These are phyloP conservation scores for Eupithecia exiguata DNA, from an alignment of 2,888 invertebrate genomes.

Conservation along the genomic window DNA sequence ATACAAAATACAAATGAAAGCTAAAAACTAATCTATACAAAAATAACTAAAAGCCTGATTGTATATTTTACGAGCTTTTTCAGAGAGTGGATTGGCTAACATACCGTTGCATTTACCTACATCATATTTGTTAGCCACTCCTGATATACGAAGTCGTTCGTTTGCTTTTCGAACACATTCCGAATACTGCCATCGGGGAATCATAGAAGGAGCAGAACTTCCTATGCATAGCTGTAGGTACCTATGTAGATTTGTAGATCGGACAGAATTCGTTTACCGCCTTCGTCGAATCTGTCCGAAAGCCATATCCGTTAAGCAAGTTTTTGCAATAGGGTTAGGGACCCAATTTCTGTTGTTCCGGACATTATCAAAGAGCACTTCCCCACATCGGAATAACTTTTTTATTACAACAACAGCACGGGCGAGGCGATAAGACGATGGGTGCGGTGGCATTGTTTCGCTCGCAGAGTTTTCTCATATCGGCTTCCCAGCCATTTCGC, in stretches of 20 bases:
- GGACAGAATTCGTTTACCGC: background rate
- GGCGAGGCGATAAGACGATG: slow-evolving; percentile 61
- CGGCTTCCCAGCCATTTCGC: slow-evolving; percentile 43
- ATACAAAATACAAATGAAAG: too few relatives aligned
- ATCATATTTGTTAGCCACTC: too few relatives aligned
- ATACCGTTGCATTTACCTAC: too few relatives aligned
- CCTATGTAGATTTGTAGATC: background rate
- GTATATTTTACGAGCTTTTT: too few relatives aligned
- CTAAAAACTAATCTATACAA: too few relatives aligned
- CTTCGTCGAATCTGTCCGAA: background rate
- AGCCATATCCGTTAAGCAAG: slow-evolving; percentile 17
- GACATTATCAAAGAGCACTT: slow-evolving; percentile 45
- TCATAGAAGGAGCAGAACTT: background rate
- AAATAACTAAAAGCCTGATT: too few relatives aligned
- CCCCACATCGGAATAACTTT: slow-evolving; percentile 53
- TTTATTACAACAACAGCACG: slow-evolving; percentile 67
- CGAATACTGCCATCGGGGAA: too few relatives aligned
- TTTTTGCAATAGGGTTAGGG: slow-evolving; percentile 13
- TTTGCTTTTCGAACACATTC: too few relatives aligned
- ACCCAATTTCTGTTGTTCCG: slow-evolving; percentile 19
- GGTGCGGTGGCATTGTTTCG: slow-evolving; percentile 59
- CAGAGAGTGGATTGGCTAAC: too few relatives aligned
- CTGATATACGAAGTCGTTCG: too few relatives aligned
- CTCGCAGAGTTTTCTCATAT: slow-evolving; percentile 70
- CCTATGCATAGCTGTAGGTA: slow-evolving; percentile 6